These are phyloP conservation scores for Helarctos malayanus DNA, from an alignment of 2,797 vertebrate species.

Conservation along the genomic window DNA sequence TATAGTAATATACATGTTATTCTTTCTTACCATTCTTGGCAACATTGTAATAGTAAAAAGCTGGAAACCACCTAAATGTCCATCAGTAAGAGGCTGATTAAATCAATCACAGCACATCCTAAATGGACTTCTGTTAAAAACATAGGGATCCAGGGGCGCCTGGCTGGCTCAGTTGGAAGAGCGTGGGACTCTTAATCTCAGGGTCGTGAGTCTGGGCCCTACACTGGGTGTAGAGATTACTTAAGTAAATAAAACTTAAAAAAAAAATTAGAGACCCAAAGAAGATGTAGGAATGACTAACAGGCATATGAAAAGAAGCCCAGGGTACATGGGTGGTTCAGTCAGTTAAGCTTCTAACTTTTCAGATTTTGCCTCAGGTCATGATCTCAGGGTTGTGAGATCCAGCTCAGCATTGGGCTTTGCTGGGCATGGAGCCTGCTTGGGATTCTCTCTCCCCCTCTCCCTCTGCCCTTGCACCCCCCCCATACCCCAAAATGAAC, in stretches of 20 bases:
- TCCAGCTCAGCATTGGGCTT: too few species aligned
- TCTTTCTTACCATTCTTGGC: background rate
- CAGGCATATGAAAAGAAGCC: background rate
- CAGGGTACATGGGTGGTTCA: background rate
- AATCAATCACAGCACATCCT: background rate
- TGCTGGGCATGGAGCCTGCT: too few species aligned
- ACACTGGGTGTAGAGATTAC: background rate
- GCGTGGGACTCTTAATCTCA: background rate
- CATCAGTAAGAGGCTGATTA: background rate
- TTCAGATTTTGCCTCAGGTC: background rate
- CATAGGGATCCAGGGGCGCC: background rate
- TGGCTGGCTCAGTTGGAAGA: background rate
- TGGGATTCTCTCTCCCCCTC: too few species aligned
- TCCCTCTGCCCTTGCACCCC: background rate
- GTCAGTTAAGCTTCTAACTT: background rate
- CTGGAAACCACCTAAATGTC: background rate
- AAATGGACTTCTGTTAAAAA: background rate
- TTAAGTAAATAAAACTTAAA: background rate
- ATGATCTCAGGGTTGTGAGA: background rate
- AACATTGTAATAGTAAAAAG: constrained; percentile 5
- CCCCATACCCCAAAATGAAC: background rate
- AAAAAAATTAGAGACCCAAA: background rate
- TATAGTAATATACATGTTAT: background rate
- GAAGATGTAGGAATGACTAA: background rate
- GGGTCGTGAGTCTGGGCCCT: background rate